Evolutionary conservation across 2,888 invertebrate species (phyloP).

Genomic region (Drosophila conformis): DNA sequence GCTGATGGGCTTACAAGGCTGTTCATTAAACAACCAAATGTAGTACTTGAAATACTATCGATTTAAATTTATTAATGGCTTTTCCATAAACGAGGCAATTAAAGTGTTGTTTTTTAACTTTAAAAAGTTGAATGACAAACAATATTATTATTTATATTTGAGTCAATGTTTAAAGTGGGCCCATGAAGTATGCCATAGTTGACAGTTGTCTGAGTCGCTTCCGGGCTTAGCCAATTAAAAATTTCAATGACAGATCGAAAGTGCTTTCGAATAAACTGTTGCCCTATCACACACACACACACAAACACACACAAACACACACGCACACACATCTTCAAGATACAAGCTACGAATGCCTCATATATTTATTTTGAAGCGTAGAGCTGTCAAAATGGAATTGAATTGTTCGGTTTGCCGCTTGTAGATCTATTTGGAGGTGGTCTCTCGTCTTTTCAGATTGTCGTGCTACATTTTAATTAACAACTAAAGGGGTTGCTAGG

Average conservation of each 20-base stretch:
- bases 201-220: conserved; percentile 21
- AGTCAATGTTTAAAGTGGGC: conserved; percentile 49
- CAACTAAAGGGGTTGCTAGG: conserved; percentile 39
- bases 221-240: conserved; percentile 68
- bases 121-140: conserved; percentile 9
- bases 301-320: conserved; percentile 14
- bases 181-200: conserved; percentile 28
- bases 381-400: conserved; percentile 68
- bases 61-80: conserved; percentile 54
- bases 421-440: conserved; percentile 64
- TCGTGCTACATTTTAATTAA: conserved; percentile 72
- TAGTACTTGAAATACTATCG: conserved; percentile 23
- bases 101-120: conserved; percentile 27
- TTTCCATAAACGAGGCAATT: conserved; percentile 53
- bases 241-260: conserved; percentile 37
- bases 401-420: conserved; percentile 59
- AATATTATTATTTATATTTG: conserved; percentile 30
- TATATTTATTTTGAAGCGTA: conserved; percentile 46
- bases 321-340: conserved; percentile 18
- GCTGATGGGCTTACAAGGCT: conserved; percentile 47
- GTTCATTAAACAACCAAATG: conserved; percentile 14
- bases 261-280: conserved; percentile 24
- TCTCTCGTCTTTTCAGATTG: conserved; percentile 17
- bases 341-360: conserved; percentile 39
- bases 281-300: conserved; percentile 47